phyloP scores from a whole-genome alignment of 1,140 invertebrate species.

The Cherax quadricarinatus region DNA sequence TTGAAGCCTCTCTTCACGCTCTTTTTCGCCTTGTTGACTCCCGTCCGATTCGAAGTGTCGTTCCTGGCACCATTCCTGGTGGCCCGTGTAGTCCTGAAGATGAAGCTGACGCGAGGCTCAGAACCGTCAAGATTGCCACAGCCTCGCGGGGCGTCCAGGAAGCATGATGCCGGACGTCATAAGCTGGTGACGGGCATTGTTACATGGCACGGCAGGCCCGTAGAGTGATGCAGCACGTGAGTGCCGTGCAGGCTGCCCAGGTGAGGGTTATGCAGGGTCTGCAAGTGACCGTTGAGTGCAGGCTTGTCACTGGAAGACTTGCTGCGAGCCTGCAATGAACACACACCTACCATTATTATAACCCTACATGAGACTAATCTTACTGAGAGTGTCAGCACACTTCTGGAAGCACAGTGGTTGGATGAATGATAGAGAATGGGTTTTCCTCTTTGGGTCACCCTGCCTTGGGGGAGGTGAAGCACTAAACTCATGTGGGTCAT shows the following conservation, averaged over 20 bases:
- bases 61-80: background rate
- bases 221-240: slow-evolving; percentile 35
- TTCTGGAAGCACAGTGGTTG: too few relatives aligned
- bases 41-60: background rate
- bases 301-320: slow-evolving; percentile 55
- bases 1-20: background rate
- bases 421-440: too few relatives aligned
- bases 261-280: slow-evolving; percentile 40
- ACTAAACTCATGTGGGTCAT: background rate
- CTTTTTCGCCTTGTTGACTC: background rate
- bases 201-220: slow-evolving; percentile 43
- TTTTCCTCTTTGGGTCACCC: too few relatives aligned
- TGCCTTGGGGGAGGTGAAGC: background rate
- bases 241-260: slow-evolving; percentile 20
- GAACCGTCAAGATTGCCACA: slow-evolving; percentile 14
- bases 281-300: slow-evolving; percentile 26
- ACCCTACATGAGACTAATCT: too few relatives aligned
- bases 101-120: slow-evolving; percentile 56
- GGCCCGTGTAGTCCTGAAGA: slow-evolving; percentile 31
- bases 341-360: background rate
- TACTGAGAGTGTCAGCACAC: too few relatives aligned
- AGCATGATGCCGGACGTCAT: slow-evolving; percentile 54
- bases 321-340: slow-evolving; percentile 33
- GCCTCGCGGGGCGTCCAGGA: background rate
- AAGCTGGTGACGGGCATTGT: slow-evolving; percentile 50